phyloP scores from a whole-genome alignment of 2,888 invertebrate genomes.

The Rotaria macrura region DNA sequence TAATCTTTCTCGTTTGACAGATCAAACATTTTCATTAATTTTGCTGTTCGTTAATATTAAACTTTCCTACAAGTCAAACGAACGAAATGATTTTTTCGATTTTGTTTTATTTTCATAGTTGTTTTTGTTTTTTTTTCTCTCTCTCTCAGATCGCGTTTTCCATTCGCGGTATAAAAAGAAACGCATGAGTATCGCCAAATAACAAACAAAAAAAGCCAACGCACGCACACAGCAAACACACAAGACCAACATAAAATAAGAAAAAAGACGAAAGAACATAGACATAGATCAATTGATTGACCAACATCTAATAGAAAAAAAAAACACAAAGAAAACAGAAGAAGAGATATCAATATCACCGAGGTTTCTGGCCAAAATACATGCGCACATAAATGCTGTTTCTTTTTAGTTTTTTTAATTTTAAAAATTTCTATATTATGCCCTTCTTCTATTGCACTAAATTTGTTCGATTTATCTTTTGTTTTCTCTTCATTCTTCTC shows the following conservation, averaged over 20 bases:
- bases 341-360: not conserved
- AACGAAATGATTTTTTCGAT: no score
- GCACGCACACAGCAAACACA: not conserved
- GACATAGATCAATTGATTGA: not conserved
- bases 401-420: no score
- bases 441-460: slow-evolving; percentile 7
- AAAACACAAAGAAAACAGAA: no score
- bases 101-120: no score
- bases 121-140: not conserved
- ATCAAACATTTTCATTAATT: no score
- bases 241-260: not conserved
- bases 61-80: no score
- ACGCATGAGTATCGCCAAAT: not conserved
- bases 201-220: not conserved
- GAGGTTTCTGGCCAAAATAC: not conserved
- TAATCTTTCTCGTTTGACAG: no score
- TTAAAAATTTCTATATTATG: not conserved
- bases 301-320: not conserved
- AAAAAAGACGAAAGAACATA: not conserved
- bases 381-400: not conserved
- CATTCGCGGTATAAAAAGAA: not conserved
- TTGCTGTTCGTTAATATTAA: no score
- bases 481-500: not conserved
- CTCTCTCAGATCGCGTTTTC: not conserved
- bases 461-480: not conserved